phyloP scores from a whole-genome alignment of 2,888 invertebrate species.

The Tiphia femorata region DNA sequence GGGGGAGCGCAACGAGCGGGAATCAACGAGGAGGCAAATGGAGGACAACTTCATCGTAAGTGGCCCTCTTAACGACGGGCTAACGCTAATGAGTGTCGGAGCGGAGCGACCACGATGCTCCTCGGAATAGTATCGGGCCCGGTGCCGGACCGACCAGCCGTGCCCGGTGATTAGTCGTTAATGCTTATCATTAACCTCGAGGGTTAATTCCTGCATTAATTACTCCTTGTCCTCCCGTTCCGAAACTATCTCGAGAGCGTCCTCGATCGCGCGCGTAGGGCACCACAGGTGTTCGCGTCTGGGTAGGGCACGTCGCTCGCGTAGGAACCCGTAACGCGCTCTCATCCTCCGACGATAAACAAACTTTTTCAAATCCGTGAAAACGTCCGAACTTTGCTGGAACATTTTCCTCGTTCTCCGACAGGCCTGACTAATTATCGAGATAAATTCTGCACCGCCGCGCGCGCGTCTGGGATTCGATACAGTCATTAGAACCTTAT shows the following conservation, averaged over 20 bases:
- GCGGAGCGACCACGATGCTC: conserved; percentile 21
- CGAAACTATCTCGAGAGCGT: conserved; percentile 38
- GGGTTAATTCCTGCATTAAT: conserved; percentile 60
- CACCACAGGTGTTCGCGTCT: conserved; percentile 31
- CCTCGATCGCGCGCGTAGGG: conserved; percentile 17
- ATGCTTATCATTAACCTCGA: conserved; percentile 60
- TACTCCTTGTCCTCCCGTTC: conserved; percentile 42
- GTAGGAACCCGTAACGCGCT: no score
- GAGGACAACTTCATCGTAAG: conserved; percentile 39
- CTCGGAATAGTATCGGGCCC: conserved; percentile 42
- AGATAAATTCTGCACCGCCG: no score
- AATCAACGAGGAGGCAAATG: conserved; percentile 24
- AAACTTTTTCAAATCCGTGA: no score
- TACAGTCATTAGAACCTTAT: no score
- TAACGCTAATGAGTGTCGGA: conserved; percentile 53
- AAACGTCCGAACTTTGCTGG: no score
- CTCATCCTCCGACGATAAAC: no score
- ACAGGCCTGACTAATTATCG: no score
- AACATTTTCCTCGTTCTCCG: no score
- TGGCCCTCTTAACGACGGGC: conserved; percentile 39
- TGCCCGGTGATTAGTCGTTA: conserved; percentile 57
- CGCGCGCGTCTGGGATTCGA: no score
- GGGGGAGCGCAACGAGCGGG: not conserved
- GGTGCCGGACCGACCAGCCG: not conserved
- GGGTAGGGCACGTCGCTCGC: no score